Evolutionary conservation across 2,888 invertebrate species (phyloP).

Genomic region (Girardia tigrina): DNA sequence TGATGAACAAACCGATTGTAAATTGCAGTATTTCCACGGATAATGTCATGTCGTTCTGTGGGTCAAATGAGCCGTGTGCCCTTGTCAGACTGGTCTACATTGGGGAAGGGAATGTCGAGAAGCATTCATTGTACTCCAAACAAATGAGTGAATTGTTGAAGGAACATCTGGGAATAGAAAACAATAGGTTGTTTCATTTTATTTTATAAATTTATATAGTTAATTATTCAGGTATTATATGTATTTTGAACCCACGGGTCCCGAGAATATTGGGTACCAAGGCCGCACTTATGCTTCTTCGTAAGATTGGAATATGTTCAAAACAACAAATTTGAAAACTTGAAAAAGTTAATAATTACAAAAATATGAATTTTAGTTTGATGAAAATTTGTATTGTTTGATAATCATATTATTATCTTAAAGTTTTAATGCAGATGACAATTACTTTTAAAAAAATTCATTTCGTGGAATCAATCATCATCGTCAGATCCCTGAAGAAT

Average conservation of each 20-base stretch:
- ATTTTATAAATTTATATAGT: background rate
- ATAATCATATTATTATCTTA: too few relatives aligned
- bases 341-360: too few relatives aligned
- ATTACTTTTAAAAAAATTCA: too few relatives aligned
- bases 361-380: too few relatives aligned
- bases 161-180: background rate
- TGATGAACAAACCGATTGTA: background rate
- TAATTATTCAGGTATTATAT: background rate
- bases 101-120: background rate
- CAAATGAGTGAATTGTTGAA: constrained; percentile 5
- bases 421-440: too few relatives aligned
- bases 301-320: too few relatives aligned
- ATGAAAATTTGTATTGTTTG: too few relatives aligned
- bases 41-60: background rate
- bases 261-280: background rate
- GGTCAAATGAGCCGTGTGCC: background rate
- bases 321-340: too few relatives aligned
- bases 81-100: background rate
- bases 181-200: background rate
- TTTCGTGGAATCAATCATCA: too few relatives aligned
- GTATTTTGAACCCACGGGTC: background rate
- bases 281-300: background rate
- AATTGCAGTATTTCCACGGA: background rate
- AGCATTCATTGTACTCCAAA: background rate
- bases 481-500: too few relatives aligned